A percentile compares a stretch with the other conserved stretches of the same genome.
These are phyloP conservation scores for Numida meleagris DNA, from an alignment of 2,113 vertebrate genomes.

Conservation along the genomic window DNA sequence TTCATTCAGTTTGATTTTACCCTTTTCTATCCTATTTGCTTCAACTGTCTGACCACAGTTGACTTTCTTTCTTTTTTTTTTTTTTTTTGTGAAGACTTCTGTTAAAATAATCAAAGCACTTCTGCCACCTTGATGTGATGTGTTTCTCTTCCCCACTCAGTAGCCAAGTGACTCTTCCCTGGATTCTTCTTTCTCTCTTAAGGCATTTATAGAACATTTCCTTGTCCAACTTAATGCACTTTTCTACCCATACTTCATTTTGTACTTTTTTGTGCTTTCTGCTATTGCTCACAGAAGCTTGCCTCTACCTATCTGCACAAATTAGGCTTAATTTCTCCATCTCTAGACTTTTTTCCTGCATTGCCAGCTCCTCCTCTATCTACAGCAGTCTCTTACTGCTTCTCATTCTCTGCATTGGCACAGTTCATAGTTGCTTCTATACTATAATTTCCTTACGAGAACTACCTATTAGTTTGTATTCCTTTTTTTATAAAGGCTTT, in stretches of 20 bases:
- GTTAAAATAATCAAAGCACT: not conserved
- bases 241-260: not conserved
- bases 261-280: not conserved
- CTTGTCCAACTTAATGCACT: not conserved
- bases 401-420: not conserved
- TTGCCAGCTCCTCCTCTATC: not conserved
- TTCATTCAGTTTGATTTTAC: not conserved
- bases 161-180: not conserved
- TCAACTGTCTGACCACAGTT: not conserved
- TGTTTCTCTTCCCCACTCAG: not conserved
- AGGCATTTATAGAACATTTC: not conserved
- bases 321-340: not conserved
- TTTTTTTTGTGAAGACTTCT: not conserved
- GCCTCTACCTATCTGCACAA: not conserved
- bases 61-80: not conserved
- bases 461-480: not conserved
- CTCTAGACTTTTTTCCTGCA: not conserved
- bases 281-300: rapidly evolving
- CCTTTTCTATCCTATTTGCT: not conserved
- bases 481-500: not conserved
- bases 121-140: rapidly evolving
- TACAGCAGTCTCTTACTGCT: not conserved
- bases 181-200: not conserved
- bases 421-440: not conserved
- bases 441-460: not conserved